Evolutionary conservation across 1,140 invertebrate genomes (phyloP).

Genomic region (Solenopsis invicta): DNA sequence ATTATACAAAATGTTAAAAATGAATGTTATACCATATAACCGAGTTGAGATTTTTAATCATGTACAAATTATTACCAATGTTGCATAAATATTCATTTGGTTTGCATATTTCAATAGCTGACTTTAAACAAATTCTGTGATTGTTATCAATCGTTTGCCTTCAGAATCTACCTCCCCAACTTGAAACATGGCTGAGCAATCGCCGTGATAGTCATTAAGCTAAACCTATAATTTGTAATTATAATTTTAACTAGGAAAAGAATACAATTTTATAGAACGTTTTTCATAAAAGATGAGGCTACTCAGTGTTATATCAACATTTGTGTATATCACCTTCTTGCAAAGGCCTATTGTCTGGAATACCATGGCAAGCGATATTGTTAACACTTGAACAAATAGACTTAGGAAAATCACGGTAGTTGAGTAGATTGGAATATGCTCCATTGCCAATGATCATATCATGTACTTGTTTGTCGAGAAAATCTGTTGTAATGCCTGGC

Average conservation of each 20-base stretch:
- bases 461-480: slow-evolving; percentile 93
- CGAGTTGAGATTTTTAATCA: not conserved
- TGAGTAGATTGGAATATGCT: slow-evolving; percentile 96
- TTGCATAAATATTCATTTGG: slow-evolving; percentile 91
- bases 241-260: slow-evolving; percentile 3
- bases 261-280: not conserved
- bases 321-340: slow-evolving; percentile 96
- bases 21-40: not conserved
- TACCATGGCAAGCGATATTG: slow-evolving; percentile 97
- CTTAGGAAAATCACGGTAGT: slow-evolving; percentile 96
- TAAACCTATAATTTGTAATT: slow-evolving; percentile 90
- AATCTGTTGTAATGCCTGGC: slow-evolving; percentile 95
- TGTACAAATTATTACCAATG: slow-evolving; percentile 89
- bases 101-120: slow-evolving; percentile 92
- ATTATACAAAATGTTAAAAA: slow-evolving; percentile 40
- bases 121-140: slow-evolving; percentile 91
- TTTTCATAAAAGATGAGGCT: slow-evolving; percentile 28
- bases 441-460: slow-evolving; percentile 90
- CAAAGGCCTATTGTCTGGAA: slow-evolving; percentile 94
- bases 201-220: slow-evolving; percentile 95
- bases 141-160: slow-evolving; percentile 90
- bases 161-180: slow-evolving; percentile 93
- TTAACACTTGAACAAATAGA: slow-evolving; percentile 98
- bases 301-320: slow-evolving; percentile 96
- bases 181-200: slow-evolving; percentile 95